Conservation (phyloP, 2,888 invertebrate genomes). For the Amiota minor region DNA sequence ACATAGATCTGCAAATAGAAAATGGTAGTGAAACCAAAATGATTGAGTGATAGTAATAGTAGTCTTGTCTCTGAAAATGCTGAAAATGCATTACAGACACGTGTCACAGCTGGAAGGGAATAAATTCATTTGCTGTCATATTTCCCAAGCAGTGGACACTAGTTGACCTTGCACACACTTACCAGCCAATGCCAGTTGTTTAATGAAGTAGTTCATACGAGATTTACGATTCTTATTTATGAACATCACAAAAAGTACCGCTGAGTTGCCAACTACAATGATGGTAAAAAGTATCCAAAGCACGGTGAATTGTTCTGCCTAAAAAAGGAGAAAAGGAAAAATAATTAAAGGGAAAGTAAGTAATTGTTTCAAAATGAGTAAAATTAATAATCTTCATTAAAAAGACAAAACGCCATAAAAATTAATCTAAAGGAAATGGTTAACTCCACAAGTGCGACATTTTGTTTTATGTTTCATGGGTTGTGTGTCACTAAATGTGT, state of each 20-base stretch:
- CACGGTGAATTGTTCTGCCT: conserved; percentile 91
- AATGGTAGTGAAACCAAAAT: background rate
- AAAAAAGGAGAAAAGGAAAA: conserved; percentile 53
- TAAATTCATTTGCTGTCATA: background rate
- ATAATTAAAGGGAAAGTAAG: conserved; percentile 23
- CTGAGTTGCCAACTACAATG: conserved; percentile 89
- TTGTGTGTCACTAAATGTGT: conserved; percentile 32
- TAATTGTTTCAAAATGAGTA: background rate
- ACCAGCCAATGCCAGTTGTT: conserved; percentile 94
- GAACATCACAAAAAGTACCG: conserved; percentile 88
- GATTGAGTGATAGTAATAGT: background rate
- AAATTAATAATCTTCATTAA: background rate
- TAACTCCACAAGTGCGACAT: background rate
- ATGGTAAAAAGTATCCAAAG: conserved; percentile 88
- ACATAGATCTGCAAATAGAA: conserved; percentile 82
- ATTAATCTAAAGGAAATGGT: background rate
- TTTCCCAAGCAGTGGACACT: background rate
- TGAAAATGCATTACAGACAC: background rate
- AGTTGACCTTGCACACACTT: conserved; percentile 61
- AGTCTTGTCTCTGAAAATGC: background rate
- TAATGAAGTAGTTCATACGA: conserved; percentile 96
- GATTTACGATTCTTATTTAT: conserved; percentile 90
- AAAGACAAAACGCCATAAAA: background rate
- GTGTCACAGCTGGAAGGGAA: conserved; percentile 19
- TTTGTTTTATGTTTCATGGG: background rate